phyloP scores from a whole-genome alignment of 2,888 invertebrate genomes.

The Nomada fabriciana region DNA sequence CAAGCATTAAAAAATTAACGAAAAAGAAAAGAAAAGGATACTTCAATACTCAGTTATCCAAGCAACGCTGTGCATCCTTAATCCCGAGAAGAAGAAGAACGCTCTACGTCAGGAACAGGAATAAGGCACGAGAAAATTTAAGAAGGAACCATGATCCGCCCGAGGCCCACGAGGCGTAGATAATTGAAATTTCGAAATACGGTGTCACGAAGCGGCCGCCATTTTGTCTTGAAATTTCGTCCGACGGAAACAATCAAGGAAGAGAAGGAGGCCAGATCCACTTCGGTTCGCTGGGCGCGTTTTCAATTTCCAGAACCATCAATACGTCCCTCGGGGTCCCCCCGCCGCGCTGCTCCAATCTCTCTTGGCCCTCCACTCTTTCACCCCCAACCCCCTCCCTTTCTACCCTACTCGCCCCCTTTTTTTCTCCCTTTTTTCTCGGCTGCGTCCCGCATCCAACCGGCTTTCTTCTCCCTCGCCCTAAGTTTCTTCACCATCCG shows the following conservation, averaged over 20 bases:
- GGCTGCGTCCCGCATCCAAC: slow-evolving; percentile 57
- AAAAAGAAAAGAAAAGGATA: too few relatives aligned
- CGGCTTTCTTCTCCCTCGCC: slow-evolving; percentile 52
- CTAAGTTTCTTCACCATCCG: slow-evolving; percentile 56
- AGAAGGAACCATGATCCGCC: too few relatives aligned
- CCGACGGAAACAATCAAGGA: slow-evolving; percentile 75
- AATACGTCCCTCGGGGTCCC: slow-evolving; percentile 77
- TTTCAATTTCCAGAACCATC: slow-evolving; percentile 84
- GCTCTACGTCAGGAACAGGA: too few relatives aligned
- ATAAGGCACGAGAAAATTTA: too few relatives aligned
- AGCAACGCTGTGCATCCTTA: too few relatives aligned
- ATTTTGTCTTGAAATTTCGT: slow-evolving; percentile 73
- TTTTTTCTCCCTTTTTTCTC: slow-evolving; percentile 35
- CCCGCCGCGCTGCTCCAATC: slow-evolving; percentile 74
- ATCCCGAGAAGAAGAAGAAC: too few relatives aligned
- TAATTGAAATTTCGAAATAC: background rate
- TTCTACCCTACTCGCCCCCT: slow-evolving; percentile 38
- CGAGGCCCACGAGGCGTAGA: too few relatives aligned
- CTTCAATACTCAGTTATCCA: too few relatives aligned
- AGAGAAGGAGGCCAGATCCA: slow-evolving; percentile 73
- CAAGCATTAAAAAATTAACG: too few relatives aligned
- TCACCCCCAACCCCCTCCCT: slow-evolving; percentile 41
- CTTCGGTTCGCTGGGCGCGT: slow-evolving; percentile 77
- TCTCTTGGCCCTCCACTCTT: slow-evolving; percentile 54
- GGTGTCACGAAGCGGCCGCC: slow-evolving; percentile 60